Evolutionary conservation across 2,113 vertebrate genomes (phyloP), one percentile per base, ranked within the genome.

Genomic region (Lutjanus erythropterus): DNA sequence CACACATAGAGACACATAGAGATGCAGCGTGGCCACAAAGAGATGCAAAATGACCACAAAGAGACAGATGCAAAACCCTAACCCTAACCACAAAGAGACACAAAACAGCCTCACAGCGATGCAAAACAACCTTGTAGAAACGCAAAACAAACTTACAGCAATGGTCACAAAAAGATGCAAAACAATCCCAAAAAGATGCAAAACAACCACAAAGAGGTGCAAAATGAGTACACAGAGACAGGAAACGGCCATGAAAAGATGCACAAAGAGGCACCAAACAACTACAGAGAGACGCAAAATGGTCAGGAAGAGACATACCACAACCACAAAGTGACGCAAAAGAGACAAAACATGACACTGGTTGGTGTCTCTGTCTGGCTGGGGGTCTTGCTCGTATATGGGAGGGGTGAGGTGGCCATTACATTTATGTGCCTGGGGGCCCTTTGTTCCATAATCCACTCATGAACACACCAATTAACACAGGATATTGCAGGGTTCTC

Each of bases 401-500:
- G 9, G 37, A n/a, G 35, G 29, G 21, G 2, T 41, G 6, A 10
- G 19, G 7, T 19, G 23, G 0, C 6, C 62, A 41, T 67, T 10
- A 21, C 19, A 37, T 21, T 10, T 60, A 5, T 10, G 47, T 52
- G 33, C 21, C 39, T 33, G 18, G 19, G 2, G 62, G 15, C 31
- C 35, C n/a, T 3, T 25, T 77, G 52, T 66, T 66, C 27, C 31
- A 77, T 59, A 44, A 71, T 62, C 68, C 18, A 33, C 64, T 65
- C 58, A 71, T 42, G 39, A 65, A 18, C 18, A 31, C 39, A 46
- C 52, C 15, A 75, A 37, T 73, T 72, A 79, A 39, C 72, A 70
- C 75, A 58, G 67, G 62, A 76, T 66, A 33, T 64, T 56, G 9
- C 47, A 61, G 46, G 46, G 39, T 73, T 79, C 31, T 53, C 46